Evolutionary conservation across 1,140 invertebrate species (phyloP), one percentile per base, ranked within the genome.

Genomic region (Elysia chlorotica): DNA sequence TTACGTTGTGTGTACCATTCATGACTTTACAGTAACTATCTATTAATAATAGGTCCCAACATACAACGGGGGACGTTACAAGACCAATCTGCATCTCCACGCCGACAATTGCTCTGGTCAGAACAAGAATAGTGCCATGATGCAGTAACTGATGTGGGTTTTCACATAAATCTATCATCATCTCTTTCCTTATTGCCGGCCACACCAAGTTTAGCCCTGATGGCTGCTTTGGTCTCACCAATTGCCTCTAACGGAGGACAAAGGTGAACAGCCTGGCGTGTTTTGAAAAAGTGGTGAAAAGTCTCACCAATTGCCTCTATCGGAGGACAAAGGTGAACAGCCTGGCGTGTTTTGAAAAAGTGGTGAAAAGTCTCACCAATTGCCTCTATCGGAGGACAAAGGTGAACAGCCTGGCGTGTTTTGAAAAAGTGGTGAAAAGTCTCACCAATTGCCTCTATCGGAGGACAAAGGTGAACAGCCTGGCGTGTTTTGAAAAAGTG

Each of bases 41-140:
- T n/a, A n/a, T n/a, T n/a, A n/a, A n/a, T n/a, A n/a, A n/a, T n/a
- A n/a, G n/a, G n/a, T n/a, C n/a, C n/a, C n/a, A n/a, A n/a, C n/a
- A n/a, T n/a, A n/a, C n/a, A n/a, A n/a, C n/a, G n/a, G n/a, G n/a
- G n/a, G n/a, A n/a, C n/a, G n/a, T n/a, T n/a, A n/a, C n/a, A n/a
- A n/a, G n/a, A n/a, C n/a, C n/a, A n/a, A n/a, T n/a, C n/a, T n/a
- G n/a, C n/a, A n/a, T n/a, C 37, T 76, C 25, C 71, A 76, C 70
- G 71, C 63, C 10, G 71, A 78, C 61, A 76, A 67, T 38, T 76
- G 75, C 48, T 21, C 53, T 19, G 68, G 73, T 25, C 76, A 77
- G 53, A 77, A 77, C 48, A 77, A 77, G 56, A 77, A 77, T 69
- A 37, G 38, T 36, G 63, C 54, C 21, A 73, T 73, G 72, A 14